Conservation (phyloP, 1,140 invertebrate species). For the Radopholus similis region DNA sequence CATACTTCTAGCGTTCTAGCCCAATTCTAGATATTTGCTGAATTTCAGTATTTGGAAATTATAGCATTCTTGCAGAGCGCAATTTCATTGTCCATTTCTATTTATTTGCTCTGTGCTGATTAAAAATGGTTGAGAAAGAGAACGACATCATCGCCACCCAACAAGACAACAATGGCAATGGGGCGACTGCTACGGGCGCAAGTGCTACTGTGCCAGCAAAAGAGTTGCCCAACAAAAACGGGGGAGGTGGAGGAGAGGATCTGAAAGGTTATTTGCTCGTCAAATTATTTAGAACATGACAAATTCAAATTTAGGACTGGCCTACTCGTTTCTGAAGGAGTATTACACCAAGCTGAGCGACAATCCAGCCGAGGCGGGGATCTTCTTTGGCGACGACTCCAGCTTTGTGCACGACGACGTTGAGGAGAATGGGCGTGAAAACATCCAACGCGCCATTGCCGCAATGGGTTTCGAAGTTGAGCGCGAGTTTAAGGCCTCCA, state of each 20-base stretch:
- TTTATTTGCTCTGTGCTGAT: neutral
- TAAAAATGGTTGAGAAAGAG: constrained; percentile 16
- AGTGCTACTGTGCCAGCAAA: neutral
- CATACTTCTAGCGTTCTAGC: too few species aligned
- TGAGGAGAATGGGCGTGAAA: constrained; percentile 25
- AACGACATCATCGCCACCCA: constrained; percentile 11
- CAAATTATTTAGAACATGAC: neutral
- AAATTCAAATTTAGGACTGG: constrained; percentile 10
- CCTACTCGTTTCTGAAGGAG: constrained; percentile 12
- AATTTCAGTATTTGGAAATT: too few species aligned
- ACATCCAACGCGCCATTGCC: constrained; percentile 24
- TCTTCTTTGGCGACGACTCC: constrained; percentile 31
- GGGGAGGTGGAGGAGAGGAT: neutral
- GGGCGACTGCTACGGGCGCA: neutral
- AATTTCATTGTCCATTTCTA: neutral
- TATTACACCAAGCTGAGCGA: constrained; percentile 22
- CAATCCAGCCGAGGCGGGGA: constrained; percentile 10
- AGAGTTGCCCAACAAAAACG: constrained; percentile 3
- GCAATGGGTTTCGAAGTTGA: constrained; percentile 9
- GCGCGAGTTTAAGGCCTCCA: neutral
- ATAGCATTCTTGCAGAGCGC: too few species aligned
- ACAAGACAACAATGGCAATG: neutral
- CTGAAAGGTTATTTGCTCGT: neutral
- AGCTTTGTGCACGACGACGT: constrained; percentile 18
- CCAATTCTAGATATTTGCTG: too few species aligned